Base-by-base conservation (phyloP, 2,888 invertebrate genomes). In the Pterobdella sp. region DNA sequence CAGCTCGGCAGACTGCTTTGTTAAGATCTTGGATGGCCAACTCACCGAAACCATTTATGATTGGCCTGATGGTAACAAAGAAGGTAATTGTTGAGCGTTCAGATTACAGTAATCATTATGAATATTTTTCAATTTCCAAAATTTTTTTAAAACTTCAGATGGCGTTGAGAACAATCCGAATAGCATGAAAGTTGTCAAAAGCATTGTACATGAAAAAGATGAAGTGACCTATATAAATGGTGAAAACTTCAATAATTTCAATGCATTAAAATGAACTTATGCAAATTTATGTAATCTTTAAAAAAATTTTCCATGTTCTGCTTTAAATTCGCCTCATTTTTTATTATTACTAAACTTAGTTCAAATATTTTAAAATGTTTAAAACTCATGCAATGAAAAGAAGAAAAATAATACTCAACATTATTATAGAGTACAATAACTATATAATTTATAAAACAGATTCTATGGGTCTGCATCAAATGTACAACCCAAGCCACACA, bases 141-240 rank as follows among this genome's bases (percentile, higher is more conserved):
- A 22, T 42, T 42, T 42, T 22, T 42, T 42, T 42, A 42, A 42
- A 42, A 42, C 7, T 42, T 42, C 49, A 42, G 49, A 18, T 29
- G 77, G 74, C 0, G 76, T 78, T 31, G 66, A 68, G 1, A 81
- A 83, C 0, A 77, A 75, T 1, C 75, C 78, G 35, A 37, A 66
- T 0, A 72, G 83, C 84, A 88, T 94, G 85, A 84, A 86, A 52
- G 88, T 90, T 81, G 88, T 88, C 22, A 88, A 88, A 0, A 86
- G 89, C 76, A 88, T 86, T 1, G 85, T 85, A n/a, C 85, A 93
- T 77, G 85, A 88, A 37, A 81, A 88, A 0, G 90, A 96, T 80
- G 90, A 89, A 75, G 93, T 95, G 36, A 90, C 92, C 80, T 98
- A 98, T 83, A 98, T 98, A 64, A 94, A 93, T 85, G 95, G 95